Percentiles rank a stretch among this genome's conserved stretches.
Conservation (phyloP, 2,888 invertebrate genomes). For the Acleris sparsana region DNA sequence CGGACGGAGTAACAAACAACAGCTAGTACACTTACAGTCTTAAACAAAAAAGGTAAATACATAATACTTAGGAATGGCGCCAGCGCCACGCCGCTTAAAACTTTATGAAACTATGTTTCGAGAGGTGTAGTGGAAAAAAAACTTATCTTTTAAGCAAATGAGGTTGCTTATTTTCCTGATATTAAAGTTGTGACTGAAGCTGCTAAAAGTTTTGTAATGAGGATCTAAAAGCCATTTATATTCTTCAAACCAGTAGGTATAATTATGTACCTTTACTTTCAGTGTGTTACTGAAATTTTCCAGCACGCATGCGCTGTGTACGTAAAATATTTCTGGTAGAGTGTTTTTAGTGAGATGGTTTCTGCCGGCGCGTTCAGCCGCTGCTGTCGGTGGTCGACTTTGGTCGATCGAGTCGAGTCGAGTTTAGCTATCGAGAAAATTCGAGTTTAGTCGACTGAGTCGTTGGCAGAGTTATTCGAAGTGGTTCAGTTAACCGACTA, state of each 20-base stretch:
- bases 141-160: too few relatives aligned
- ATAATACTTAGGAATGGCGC: too few relatives aligned
- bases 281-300: slow-evolving; percentile 13
- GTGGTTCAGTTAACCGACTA: slow-evolving; percentile 41
- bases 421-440: not conserved
- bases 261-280: slow-evolving; percentile 1
- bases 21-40: too few relatives aligned
- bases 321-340: slow-evolving; percentile 41
- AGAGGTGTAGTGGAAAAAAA: too few relatives aligned
- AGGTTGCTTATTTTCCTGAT: too few relatives aligned
- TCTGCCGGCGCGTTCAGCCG: slow-evolving; percentile 42
- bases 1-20: too few relatives aligned
- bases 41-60: too few relatives aligned
- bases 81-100: too few relatives aligned
- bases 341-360: slow-evolving; percentile 56
- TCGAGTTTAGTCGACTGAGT: slow-evolving; percentile 7
- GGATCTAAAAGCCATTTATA: too few relatives aligned
- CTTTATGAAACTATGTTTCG: too few relatives aligned
- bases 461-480: slow-evolving; percentile 11
- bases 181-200: too few relatives aligned
- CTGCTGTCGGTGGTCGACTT: not conserved
- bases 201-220: too few relatives aligned
- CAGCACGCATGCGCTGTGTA: slow-evolving; percentile 54
- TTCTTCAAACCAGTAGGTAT: not conserved
- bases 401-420: slow-evolving; percentile 2